A percentile compares a stretch with the other conserved stretches of the same genome.
These are phyloP conservation scores for Enteromius fasciolatus DNA, from an alignment of 2,797 vertebrate species.

Conservation along the genomic window DNA sequence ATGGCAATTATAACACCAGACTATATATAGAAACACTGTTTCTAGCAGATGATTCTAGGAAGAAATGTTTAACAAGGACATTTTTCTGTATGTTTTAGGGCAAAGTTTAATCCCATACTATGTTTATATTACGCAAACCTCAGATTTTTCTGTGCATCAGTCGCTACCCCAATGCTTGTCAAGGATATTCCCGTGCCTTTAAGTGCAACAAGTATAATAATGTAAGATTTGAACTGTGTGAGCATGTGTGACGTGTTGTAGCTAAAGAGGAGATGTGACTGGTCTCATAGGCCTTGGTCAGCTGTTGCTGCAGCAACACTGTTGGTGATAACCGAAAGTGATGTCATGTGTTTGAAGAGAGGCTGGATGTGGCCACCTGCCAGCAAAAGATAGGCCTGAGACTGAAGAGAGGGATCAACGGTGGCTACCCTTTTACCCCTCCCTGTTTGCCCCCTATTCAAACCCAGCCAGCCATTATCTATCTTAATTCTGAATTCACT, in stretches of 20 bases:
- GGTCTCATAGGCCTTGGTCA: conserved; percentile 44
- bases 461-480: conserved; percentile 48
- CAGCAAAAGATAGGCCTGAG: conserved; percentile 46
- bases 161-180: not conserved
- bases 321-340: conserved; percentile 37
- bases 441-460: conserved; percentile 50
- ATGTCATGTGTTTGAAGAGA: conserved; percentile 63
- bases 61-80: not conserved
- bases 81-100: not conserved
- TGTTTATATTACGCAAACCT: conserved; percentile 38
- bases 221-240: not conserved
- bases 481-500: conserved; percentile 50
- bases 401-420: conserved; percentile 52
- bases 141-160: not conserved
- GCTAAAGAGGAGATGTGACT: conserved; percentile 39
- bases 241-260: conserved; percentile 14
- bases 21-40: conserved; percentile 31
- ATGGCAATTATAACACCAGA: conserved; percentile 8
- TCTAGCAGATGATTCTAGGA: conserved; percentile 9
- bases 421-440: conserved; percentile 37
- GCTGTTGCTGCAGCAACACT: conserved; percentile 56
- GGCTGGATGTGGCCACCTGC: conserved; percentile 40
- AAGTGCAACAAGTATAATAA: not conserved
- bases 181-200: not conserved
- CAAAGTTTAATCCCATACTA: conserved; percentile 20